Evolutionary conservation across 2,888 invertebrate species (phyloP), one percentile per base, ranked within the genome.

Genomic region (Ophion ellenae): DNA sequence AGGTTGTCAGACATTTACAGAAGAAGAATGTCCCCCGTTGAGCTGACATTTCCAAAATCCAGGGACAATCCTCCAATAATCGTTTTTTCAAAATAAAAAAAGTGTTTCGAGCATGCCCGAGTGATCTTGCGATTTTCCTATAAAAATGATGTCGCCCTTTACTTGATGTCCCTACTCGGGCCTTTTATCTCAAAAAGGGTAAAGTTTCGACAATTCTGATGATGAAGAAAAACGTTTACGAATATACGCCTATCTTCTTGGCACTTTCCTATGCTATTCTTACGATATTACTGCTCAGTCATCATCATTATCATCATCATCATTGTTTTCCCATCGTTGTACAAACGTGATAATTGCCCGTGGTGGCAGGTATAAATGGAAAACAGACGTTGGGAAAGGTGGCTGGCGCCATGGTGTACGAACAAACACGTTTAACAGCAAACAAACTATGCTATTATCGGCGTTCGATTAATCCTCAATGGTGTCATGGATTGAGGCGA

Each of bases 391-490:
- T 57, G 24, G 45, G 66, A 40, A 59, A 74, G 73, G 40, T 81
- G 66, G 40, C 59, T 74, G 81, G 73, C 81, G 81, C 81, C 81
- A 28, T 40, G 63, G 64, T 59, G 24, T 14, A 11, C 73, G 17
- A 71, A 63, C 64, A 67, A 76, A 74, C 73, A 81, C 24, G 74
- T 74, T 81, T 81, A 66, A 57, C 57, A 66, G 24, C n/a, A 74
- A 71, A 45, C 40, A 28, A 24, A 20, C 28, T 70, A 57, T 66
- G 28, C 45, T 32, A 77, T 61, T 59, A 57, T 20, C 28, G 28
- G 6, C n/a, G 64, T 71, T 75, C 57, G 75, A 75, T 64, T 32
- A 45, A 66, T 75, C 71, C 28, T 24, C 74, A 17, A 70, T 63
- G 32, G 59, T 14, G 66, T 66, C 47, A 67, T 57, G 59, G 61